Conservation (phyloP, 2,113 vertebrate genomes). For the Sapayoa aenigma region DNA sequence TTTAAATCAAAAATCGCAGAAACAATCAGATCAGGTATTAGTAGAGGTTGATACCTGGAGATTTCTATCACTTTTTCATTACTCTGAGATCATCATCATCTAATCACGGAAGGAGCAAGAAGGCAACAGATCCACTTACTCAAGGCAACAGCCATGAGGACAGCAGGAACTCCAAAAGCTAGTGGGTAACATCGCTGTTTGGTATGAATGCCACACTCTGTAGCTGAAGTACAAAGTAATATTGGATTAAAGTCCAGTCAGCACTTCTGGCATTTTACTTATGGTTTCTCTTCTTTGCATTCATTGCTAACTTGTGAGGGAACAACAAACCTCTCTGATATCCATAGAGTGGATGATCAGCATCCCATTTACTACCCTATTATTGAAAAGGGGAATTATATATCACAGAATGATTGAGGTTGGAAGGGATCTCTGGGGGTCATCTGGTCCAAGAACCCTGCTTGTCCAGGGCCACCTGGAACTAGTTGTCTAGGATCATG, state of each 20-base stretch:
- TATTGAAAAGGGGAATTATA: not conserved
- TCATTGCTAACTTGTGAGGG: not conserved
- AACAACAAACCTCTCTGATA: not conserved
- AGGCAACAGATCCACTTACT: slow-evolving; percentile 74
- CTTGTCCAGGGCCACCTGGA: not conserved
- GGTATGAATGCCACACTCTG: slow-evolving; percentile 83
- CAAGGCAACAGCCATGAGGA: slow-evolving; percentile 86
- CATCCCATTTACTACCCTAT: not conserved
- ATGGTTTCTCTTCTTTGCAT: not conserved
- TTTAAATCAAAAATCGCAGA: not conserved
- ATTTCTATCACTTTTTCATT: not conserved
- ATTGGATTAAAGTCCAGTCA: not conserved
- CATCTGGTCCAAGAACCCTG: not conserved
- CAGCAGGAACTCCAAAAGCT: slow-evolving; percentile 92
- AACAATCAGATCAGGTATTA: not conserved
- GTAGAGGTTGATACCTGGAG: not conserved
- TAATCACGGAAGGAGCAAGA: not conserved
- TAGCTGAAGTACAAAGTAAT: slow-evolving; percentile 71
- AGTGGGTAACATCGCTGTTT: slow-evolving; percentile 87
- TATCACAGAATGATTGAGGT: not conserved
- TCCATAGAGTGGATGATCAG: not conserved
- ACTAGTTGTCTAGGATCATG: rapidly evolving
- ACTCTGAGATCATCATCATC: not conserved
- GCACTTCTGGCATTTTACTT: not conserved
- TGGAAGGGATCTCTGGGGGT: not conserved